Evolutionary conservation across 2,888 invertebrate species (phyloP).

Genomic region (Busseola fusca): DNA sequence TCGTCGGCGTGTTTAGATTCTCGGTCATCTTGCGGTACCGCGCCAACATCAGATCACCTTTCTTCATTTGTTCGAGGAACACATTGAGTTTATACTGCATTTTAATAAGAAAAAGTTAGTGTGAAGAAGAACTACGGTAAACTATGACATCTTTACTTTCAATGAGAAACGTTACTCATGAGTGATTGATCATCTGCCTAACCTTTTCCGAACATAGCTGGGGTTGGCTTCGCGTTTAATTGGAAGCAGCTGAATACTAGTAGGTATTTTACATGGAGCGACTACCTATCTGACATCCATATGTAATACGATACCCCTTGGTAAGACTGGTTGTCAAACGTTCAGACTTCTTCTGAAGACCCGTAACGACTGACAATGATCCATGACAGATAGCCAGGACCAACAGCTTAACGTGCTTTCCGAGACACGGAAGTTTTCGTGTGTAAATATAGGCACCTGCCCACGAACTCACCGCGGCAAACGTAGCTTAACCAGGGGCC

Average conservation of each 20-base stretch:
- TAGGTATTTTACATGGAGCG: not conserved
- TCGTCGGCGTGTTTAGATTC: slow-evolving; percentile 76
- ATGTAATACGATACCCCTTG: no score
- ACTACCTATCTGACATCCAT: not conserved
- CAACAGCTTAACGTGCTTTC: not conserved
- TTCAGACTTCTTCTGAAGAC: not conserved
- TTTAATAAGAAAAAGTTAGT: slow-evolving; percentile 7
- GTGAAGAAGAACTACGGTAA: not conserved
- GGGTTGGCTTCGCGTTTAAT: not conserved
- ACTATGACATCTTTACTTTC: not conserved
- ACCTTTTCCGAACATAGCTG: not conserved
- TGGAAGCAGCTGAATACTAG: not conserved
- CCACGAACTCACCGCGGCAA: not conserved
- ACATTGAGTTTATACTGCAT: slow-evolving; percentile 78
- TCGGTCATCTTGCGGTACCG: slow-evolving; percentile 82
- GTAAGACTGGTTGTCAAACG: not conserved
- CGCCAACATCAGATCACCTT: slow-evolving; percentile 82
- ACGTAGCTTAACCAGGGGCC: not conserved
- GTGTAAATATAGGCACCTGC: not conserved
- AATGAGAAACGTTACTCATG: not conserved
- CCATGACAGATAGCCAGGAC: not conserved
- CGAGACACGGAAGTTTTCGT: not conserved
- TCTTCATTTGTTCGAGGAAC: slow-evolving; percentile 84
- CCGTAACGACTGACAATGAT: not conserved
- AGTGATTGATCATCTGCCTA: no score